Base-by-base conservation (phyloP, 2,888 invertebrate genomes). In the Drosophila neoperkinsi region DNA sequence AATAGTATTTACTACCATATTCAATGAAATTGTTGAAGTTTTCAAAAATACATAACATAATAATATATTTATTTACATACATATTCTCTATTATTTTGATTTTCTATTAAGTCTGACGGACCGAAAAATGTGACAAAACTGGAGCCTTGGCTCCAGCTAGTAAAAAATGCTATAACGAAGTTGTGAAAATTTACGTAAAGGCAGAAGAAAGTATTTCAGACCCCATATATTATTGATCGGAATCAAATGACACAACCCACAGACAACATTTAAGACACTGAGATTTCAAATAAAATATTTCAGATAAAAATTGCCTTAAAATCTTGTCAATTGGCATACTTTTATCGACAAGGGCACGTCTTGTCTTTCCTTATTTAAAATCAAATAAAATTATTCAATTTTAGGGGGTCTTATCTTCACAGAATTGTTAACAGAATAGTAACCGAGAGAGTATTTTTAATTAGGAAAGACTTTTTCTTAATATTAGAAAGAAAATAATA, bases 11-110 rank as follows among this genome's bases (percentile, higher is more conserved):
- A 46, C 9, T 25, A 41, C 50, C 21, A 49, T 46, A 38, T 50
- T 36, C 31, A 57, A 3, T 34, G n/a, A 34, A 49, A 33, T 16
- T 34, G 51, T 50, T 57, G 7, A 51, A 34, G 31, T 71, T 46
- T 52, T 49, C 28, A 49, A 56, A 21, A 49, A 41, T 13, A 3
- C 16, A 34, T 36, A 65, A 30, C 59, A 36, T 51, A n/a, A 57
- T 46, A 59, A 56, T 49, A 70, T 64, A 50, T 71, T 46, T 46
- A 71, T 59, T 63, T 74, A 76, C 64, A n/a, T 51, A 41, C 56
- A 21, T 18, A 36, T 49, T 56, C 33, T 56, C 51, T 50, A 58
- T 57, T 34, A 4, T 34, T 36, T 60, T 13, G 10, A 4, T 30
- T 18, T 50, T 10, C 3, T 49, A 10, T 49, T 16, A 16, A 13